phyloP scores from a whole-genome alignment of 2,888 invertebrate species.

The Cryptophagus acutangulus region DNA sequence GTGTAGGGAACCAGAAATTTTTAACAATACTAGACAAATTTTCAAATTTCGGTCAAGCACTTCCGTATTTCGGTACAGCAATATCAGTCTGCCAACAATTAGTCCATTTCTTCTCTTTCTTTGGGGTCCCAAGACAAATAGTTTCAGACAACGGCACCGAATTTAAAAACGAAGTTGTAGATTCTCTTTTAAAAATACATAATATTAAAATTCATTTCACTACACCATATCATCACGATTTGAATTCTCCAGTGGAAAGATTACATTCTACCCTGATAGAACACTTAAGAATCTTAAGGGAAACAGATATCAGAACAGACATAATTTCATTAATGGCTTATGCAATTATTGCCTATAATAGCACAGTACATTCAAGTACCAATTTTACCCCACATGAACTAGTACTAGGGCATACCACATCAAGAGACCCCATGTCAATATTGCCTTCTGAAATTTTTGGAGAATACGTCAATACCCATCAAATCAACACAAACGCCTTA shows the following conservation, averaged over 20 bases:
- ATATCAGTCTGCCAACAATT: conserved; percentile 9
- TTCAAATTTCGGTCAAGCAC: conserved; percentile 25
- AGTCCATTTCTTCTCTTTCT: conserved; percentile 10
- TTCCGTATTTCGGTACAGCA: conserved; percentile 10
- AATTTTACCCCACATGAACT: conserved; percentile 17
- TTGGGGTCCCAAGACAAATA: conserved; percentile 17
- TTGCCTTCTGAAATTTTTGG: too few relatives aligned
- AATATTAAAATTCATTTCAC: conserved; percentile 23
- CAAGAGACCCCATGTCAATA: too few relatives aligned
- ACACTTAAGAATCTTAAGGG: conserved; percentile 13
- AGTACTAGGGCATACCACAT: conserved; percentile 16
- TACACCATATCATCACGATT: conserved; percentile 20
- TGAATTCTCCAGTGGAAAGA: conserved; percentile 21
- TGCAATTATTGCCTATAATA: conserved; percentile 18
- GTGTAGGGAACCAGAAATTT: conserved; percentile 19
- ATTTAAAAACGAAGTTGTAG: conserved; percentile 18
- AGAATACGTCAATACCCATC: too few relatives aligned
- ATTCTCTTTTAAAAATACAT: conserved; percentile 18
- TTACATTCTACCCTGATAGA: conserved; percentile 25
- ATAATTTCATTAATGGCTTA: conserved; percentile 13
- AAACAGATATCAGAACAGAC: conserved; percentile 8
- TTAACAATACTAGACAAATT: conserved; percentile 28
- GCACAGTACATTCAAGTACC: conserved; percentile 15
- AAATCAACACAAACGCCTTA: too few relatives aligned
- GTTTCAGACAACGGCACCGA: conserved; percentile 18